These are phyloP conservation scores for Larimichthys crocea DNA, from an alignment of 2,113 vertebrate genomes.

Conservation along the genomic window DNA sequence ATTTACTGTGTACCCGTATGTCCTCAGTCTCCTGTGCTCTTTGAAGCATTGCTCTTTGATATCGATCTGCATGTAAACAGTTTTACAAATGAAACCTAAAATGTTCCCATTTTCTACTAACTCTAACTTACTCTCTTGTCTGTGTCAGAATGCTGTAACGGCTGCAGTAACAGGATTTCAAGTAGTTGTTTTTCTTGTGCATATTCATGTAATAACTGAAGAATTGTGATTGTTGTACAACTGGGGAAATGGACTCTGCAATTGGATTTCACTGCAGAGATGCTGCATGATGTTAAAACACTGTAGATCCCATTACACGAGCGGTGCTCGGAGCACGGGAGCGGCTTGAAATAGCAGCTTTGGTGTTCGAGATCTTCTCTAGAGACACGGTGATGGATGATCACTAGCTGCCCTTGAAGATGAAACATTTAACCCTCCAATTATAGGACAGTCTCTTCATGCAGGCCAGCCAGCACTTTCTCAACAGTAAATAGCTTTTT, in stretches of 20 bases:
- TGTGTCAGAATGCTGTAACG: conserved; percentile 20
- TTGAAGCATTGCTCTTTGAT: conserved; percentile 16
- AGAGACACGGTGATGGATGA: conserved; percentile 8
- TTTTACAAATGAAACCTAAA: conserved; percentile 15
- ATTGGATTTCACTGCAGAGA: conserved; percentile 20
- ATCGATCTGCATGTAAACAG: conserved; percentile 32
- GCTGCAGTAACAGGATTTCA: neutral
- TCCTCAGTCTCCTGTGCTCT: conserved; percentile 31
- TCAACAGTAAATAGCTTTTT: neutral
- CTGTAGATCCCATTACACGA: neutral
- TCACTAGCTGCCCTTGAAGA: neutral
- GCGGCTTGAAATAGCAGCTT: neutral
- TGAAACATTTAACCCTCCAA: neutral
- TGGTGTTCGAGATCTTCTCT: neutral
- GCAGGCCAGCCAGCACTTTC: neutral
- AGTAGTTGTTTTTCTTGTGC: neutral
- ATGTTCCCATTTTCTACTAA: neutral
- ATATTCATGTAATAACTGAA: neutral
- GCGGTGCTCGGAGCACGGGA: neutral
- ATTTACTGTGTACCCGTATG: conserved; percentile 17
- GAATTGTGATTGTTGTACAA: neutral
- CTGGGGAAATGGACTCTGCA: too few relatives aligned
- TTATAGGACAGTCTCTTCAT: neutral
- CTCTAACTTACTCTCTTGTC: neutral
- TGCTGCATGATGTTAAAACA: neutral